Conservation (phyloP, 2,888 invertebrate genomes). For the Elmis aenea region DNA sequence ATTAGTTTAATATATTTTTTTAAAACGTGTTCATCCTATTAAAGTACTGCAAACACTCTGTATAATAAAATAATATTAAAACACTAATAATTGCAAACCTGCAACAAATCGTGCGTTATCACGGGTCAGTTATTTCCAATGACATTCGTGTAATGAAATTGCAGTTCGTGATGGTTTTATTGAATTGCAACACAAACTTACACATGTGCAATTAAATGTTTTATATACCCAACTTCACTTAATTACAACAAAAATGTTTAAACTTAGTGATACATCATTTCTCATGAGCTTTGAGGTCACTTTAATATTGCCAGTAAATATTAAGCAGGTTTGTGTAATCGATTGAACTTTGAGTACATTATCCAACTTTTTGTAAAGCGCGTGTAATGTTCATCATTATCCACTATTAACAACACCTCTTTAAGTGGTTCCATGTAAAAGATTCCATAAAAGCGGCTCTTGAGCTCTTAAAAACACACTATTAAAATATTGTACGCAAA, state of each 20-base stretch:
- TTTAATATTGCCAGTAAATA: constrained; percentile 8
- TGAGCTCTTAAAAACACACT: constrained; percentile 8
- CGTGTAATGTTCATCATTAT: constrained; percentile 9
- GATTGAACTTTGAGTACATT: constrained; percentile 8
- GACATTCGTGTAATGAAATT: constrained; percentile 3
- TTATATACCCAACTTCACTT: too few species aligned
- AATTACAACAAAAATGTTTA: too few species aligned
- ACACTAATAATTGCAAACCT: too few species aligned
- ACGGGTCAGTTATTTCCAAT: constrained; percentile 5
- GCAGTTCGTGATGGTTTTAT: too few species aligned
- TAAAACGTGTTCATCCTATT: too few species aligned
- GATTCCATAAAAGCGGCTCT: constrained; percentile 6
- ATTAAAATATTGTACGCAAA: constrained; percentile 8
- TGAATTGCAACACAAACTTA: too few species aligned
- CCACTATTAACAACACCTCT: constrained; percentile 10
- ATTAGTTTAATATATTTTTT: too few species aligned
- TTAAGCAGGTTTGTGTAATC: constrained; percentile 10
- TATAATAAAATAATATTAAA: too few species aligned
- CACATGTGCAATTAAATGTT: too few species aligned
- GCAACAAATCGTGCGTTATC: constrained; percentile 10
- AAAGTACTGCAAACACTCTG: too few species aligned
- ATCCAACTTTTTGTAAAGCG: constrained; percentile 3
- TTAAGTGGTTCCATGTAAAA: constrained; percentile 9
- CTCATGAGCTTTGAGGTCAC: constrained; percentile 5
- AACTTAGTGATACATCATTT: too few species aligned